These are phyloP conservation scores for Catostylus mosaicus DNA, from an alignment of 30 jellyfish, hydroid and myxozoan species.

Conservation along the genomic window DNA sequence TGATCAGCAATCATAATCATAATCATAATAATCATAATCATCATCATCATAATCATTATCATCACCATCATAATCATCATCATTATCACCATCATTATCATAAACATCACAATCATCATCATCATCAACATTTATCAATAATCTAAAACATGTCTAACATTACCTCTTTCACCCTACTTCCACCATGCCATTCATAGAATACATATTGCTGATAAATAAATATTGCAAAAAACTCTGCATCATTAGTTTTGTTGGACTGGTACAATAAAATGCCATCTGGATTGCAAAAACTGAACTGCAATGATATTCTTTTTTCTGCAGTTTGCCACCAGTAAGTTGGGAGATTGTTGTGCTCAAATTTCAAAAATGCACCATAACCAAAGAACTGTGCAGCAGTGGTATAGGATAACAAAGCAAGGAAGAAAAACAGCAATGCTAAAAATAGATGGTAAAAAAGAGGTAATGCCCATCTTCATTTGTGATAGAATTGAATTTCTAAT, in stretches of 20 bases:
- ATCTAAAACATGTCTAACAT: not conserved
- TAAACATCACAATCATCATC: not conserved
- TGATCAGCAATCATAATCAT: not conserved
- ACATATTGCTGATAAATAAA: constrained; percentile 46
- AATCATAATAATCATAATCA: too few species aligned
- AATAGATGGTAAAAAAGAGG: not conserved
- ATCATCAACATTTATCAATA: not conserved
- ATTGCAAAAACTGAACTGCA: constrained; percentile 66
- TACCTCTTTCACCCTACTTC: constrained; percentile 63
- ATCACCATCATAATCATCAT: too few species aligned
- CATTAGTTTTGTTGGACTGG: constrained; percentile 33
- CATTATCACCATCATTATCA: not conserved
- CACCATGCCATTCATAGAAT: constrained; percentile 66
- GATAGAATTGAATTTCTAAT: too few species aligned
- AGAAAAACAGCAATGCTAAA: constrained; percentile 31
- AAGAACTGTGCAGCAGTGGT: constrained; percentile 21
- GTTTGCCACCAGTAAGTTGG: constrained; percentile 42
- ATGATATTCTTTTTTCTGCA: constrained; percentile 29
- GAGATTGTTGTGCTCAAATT: not conserved
- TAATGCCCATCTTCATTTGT: too few species aligned
- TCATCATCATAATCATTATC: too few species aligned
- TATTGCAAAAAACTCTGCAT: constrained; percentile 49
- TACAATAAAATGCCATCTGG: constrained; percentile 57
- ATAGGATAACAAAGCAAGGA: not conserved
- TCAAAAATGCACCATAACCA: constrained; percentile 44